phyloP scores from a whole-genome alignment of 2,113 vertebrate species.

The Ardeotis arabs region DNA sequence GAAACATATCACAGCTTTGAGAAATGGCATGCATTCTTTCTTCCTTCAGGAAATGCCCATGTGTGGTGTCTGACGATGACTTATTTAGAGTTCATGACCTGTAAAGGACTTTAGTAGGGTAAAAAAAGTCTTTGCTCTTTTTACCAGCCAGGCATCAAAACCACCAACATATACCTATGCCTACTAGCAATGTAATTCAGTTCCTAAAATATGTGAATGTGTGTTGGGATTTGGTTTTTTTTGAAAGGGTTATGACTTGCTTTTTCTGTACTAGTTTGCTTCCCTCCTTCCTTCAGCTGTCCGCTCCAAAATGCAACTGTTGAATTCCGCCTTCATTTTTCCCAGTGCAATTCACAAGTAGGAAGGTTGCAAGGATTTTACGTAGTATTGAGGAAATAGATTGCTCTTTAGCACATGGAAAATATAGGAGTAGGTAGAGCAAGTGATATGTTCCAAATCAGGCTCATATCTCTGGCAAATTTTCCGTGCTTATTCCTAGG shows the following conservation, averaged over 20 bases:
- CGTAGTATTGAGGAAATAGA: not conserved
- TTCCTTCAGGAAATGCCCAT: not conserved
- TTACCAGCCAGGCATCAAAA: not conserved
- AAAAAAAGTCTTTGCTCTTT: not conserved
- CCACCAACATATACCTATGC: not conserved
- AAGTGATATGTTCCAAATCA: not conserved
- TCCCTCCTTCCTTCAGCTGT: not conserved
- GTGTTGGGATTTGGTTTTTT: not conserved
- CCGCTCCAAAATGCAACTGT: not conserved
- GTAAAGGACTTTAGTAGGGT: not conserved
- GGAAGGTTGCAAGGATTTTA: not conserved
- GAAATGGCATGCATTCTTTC: not conserved
- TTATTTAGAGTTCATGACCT: not conserved
- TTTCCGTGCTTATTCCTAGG: not conserved
- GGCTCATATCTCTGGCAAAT: not conserved
- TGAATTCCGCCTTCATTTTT: not conserved
- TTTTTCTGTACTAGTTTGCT: not conserved
- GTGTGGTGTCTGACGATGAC: not conserved
- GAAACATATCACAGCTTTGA: not conserved
- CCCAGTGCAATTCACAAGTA: not conserved
- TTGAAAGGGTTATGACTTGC: not conserved
- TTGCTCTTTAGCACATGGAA: not conserved
- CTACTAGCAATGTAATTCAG: not conserved
- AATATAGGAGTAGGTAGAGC: not conserved
- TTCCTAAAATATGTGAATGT: not conserved